Evolutionary conservation across 1,140 invertebrate genomes (phyloP).

Genomic region (Eueides isabella): DNA sequence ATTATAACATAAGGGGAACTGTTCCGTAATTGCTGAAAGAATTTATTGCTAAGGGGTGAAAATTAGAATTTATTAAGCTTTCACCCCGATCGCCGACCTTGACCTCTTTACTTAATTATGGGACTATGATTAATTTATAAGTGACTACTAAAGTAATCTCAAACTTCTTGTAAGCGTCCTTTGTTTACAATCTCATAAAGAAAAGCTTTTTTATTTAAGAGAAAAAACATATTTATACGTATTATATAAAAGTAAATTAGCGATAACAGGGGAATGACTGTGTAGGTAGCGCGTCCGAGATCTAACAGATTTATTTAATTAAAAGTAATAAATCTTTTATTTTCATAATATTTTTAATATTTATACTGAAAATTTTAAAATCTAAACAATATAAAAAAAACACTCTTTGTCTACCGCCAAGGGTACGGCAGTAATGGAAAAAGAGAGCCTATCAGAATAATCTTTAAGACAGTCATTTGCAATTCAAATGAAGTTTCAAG

Average conservation of each 20-base stretch:
- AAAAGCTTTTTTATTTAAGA: too few species aligned
- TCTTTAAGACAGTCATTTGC: constrained; percentile 5
- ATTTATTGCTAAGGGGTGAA: not conserved
- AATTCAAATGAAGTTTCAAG: constrained; percentile 10
- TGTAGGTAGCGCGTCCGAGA: too few species aligned
- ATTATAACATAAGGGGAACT: not conserved
- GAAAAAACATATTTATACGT: too few species aligned
- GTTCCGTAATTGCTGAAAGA: not conserved
- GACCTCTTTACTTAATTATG: not conserved
- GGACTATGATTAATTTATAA: not conserved
- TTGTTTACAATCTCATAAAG: too few species aligned
- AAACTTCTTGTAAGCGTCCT: not conserved
- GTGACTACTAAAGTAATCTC: not conserved
- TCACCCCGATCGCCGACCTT: constrained; percentile 19
- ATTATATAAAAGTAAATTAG: too few species aligned
- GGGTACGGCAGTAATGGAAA: not conserved
- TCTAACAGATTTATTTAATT: too few species aligned
- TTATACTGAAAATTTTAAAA: not conserved
- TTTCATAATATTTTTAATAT: too few species aligned
- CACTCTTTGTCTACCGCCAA: not conserved
- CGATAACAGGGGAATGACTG: too few species aligned
- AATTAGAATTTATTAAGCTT: constrained; percentile 25
- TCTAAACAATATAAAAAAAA: not conserved
- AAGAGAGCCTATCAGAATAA: constrained; percentile 5
- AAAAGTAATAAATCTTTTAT: too few species aligned